These are phyloP conservation scores for Polydrusus pterygomalis DNA, from an alignment of 2,888 invertebrate species.

Conservation along the genomic window DNA sequence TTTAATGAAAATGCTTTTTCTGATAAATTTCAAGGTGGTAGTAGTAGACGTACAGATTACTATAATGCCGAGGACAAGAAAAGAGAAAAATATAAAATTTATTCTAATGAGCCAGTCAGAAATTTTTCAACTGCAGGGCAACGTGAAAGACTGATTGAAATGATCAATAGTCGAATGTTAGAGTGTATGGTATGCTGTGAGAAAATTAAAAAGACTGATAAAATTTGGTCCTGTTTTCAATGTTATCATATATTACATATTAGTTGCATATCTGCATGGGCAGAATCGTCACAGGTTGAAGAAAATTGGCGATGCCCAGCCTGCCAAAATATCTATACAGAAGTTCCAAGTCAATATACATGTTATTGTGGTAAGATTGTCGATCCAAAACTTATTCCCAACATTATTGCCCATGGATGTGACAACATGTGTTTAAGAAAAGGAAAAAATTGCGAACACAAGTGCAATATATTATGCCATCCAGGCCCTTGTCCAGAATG, in stretches of 20 bases:
- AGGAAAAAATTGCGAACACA: constrained; percentile 76
- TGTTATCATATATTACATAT: constrained; percentile 96
- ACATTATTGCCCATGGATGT: constrained; percentile 92
- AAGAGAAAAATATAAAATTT: background rate
- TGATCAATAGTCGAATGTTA: constrained; percentile 85
- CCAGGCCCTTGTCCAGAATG: constrained; percentile 97
- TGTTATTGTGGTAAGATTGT: constrained; percentile 93
- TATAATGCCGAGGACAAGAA: constrained; percentile 7
- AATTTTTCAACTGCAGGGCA: constrained; percentile 76
- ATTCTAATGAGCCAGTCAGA: background rate
- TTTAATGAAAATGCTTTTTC: constrained; percentile 28
- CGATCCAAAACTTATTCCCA: constrained; percentile 85
- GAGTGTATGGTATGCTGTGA: constrained; percentile 98
- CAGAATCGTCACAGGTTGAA: constrained; percentile 83
- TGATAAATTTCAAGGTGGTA: constrained; percentile 1
- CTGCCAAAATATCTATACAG: constrained; percentile 88
- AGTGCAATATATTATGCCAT: constrained; percentile 90
- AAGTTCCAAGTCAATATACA: constrained; percentile 86
- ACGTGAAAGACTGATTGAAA: constrained; percentile 87
- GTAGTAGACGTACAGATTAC: background rate
- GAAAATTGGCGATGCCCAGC: constrained; percentile 97
- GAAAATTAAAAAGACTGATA: constrained; percentile 84
- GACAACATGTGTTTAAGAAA: constrained; percentile 87
- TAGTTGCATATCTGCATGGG: constrained; percentile 94
- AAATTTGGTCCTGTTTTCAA: constrained; percentile 92